Percentiles rank a stretch among this genome's conserved stretches.
phyloP scores from a whole-genome alignment of 2,888 invertebrate species.

The Monopis laevigella region DNA sequence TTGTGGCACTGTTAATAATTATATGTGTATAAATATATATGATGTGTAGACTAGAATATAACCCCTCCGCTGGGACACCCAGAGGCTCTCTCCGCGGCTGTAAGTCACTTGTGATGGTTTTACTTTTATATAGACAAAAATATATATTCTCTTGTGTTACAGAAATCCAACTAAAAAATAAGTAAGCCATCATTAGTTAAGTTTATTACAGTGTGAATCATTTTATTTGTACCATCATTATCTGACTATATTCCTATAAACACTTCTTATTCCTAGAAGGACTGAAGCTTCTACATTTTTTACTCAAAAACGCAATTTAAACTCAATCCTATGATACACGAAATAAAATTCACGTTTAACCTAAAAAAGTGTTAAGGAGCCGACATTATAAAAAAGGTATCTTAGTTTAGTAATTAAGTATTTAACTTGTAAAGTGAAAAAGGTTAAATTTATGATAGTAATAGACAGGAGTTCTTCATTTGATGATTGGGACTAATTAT shows the following conservation, averaged over 20 bases:
- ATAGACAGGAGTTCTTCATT: conserved; percentile 4
- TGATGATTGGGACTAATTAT: conserved; percentile 8
- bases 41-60: no score
- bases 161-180: no score
- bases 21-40: no score
- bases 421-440: conserved; percentile 11
- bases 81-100: no score
- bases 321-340: background rate
- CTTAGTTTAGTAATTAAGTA: conserved; percentile 11
- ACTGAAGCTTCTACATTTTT: conserved; percentile 8
- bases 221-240: conserved; percentile 5
- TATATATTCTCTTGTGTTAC: no score
- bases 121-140: no score
- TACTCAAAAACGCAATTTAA: background rate
- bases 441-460: conserved; percentile 4
- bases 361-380: background rate
- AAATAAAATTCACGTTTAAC: background rate
- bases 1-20: no score
- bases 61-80: no score
- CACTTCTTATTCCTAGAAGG: conserved; percentile 8
- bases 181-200: conserved; percentile 6
- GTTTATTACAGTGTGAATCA: conserved; percentile 9
- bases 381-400: background rate
- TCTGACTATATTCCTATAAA: conserved; percentile 1
- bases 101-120: no score